These are phyloP conservation scores for Toxotes chatareus DNA, from an alignment of 2,113 vertebrate genomes.

Conservation along the genomic window DNA sequence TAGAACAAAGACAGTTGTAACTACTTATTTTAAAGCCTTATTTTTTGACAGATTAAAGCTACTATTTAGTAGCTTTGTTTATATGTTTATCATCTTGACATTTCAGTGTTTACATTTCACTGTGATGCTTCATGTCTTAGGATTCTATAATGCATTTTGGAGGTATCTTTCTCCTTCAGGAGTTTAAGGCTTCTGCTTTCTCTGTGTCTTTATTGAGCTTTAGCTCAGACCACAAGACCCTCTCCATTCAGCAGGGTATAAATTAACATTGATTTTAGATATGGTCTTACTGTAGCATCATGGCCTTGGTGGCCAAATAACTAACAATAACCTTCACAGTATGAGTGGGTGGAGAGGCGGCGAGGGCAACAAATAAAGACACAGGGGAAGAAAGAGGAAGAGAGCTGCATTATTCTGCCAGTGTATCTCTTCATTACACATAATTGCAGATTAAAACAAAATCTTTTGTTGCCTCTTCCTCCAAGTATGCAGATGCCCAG, in stretches of 20 bases:
- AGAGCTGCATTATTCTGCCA: slow-evolving; percentile 9
- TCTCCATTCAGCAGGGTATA: slow-evolving; percentile 56
- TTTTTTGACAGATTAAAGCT: neutral
- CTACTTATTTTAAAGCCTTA: neutral
- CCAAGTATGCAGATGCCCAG: neutral
- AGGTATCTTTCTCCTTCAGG: neutral
- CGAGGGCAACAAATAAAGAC: slow-evolving; percentile 23
- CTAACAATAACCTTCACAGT: slow-evolving; percentile 59
- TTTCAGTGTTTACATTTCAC: neutral
- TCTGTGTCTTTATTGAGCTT: slow-evolving; percentile 44
- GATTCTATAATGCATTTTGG: slow-evolving; percentile 4
- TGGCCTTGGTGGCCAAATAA: slow-evolving; percentile 60
- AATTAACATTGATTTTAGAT: slow-evolving; percentile 69
- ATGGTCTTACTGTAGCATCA: slow-evolving; percentile 43
- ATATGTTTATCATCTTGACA: neutral
- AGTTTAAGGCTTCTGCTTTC: neutral
- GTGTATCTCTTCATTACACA: slow-evolving; percentile 27
- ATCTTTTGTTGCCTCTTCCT: neutral
- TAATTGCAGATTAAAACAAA: slow-evolving; percentile 16
- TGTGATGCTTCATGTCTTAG: neutral
- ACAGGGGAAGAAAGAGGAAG: neutral
- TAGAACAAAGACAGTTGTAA: neutral
- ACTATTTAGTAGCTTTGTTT: neutral
- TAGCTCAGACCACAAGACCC: slow-evolving; percentile 30
- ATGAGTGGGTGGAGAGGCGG: slow-evolving; percentile 17